Conservation (phyloP, 2,888 invertebrate species). For the Therioaphis trifolii region DNA sequence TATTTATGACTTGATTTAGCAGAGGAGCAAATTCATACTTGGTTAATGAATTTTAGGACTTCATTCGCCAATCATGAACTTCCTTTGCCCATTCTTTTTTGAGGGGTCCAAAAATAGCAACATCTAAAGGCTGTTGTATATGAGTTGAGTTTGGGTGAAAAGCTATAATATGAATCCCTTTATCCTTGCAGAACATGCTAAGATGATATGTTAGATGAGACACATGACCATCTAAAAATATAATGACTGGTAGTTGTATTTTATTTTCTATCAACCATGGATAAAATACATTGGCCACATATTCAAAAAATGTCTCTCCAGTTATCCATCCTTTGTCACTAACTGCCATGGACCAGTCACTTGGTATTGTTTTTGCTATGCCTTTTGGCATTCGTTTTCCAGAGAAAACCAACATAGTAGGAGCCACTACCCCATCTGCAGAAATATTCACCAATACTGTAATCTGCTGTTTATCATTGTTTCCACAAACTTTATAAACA, state of each 20-base stretch:
- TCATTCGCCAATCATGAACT: constrained; percentile 6
- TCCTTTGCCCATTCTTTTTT: constrained; percentile 31
- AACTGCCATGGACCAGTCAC: not conserved
- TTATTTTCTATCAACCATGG: constrained; percentile 66
- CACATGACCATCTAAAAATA: constrained; percentile 66
- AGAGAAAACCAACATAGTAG: too few relatives aligned
- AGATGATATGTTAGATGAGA: constrained; percentile 66
- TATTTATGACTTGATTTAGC: not conserved
- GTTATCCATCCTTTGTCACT: constrained; percentile 66
- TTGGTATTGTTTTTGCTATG: not conserved
- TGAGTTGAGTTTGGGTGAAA: constrained; percentile 37
- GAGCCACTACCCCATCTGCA: too few relatives aligned
- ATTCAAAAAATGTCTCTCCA: constrained; percentile 68
- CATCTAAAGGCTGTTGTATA: constrained; percentile 23
- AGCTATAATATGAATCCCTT: constrained; percentile 17
- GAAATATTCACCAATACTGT: not conserved
- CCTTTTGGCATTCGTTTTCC: not conserved
- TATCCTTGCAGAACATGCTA: constrained; percentile 66
- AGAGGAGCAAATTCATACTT: not conserved
- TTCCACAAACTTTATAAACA: not conserved
- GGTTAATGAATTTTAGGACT: not conserved
- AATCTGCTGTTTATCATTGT: not conserved
- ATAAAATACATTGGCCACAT: constrained; percentile 67
- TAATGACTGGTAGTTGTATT: constrained; percentile 66
- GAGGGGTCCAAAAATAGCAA: not conserved